Conservation (phyloP, 1,140 invertebrate species). For the Drosophila rufa region DNA sequence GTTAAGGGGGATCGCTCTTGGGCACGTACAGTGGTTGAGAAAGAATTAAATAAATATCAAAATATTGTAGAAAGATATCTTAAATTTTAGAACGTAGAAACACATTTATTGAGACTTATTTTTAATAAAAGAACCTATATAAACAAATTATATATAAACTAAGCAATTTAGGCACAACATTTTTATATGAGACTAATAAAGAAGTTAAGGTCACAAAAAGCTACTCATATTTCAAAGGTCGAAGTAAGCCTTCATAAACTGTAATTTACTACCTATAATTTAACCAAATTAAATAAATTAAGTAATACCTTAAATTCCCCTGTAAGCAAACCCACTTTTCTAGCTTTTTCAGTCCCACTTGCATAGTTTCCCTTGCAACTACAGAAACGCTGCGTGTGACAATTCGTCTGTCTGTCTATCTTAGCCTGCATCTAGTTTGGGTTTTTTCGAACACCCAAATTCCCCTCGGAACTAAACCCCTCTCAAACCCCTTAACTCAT, state of each 20-base stretch:
- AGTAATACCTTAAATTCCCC: neutral
- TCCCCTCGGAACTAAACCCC: neutral
- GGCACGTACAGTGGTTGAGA: conserved; percentile 26
- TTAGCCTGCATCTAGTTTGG: conserved; percentile 3
- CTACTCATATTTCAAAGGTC: neutral
- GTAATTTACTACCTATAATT: neutral
- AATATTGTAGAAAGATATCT: neutral
- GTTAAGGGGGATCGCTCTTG: conserved; percentile 14
- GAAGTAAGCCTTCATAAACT: neutral
- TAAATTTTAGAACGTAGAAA: too few species aligned
- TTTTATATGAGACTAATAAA: neutral
- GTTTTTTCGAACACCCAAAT: neutral
- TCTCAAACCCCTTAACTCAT: neutral
- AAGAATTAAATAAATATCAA: neutral
- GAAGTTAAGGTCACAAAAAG: neutral
- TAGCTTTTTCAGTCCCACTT: neutral
- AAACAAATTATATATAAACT: neutral
- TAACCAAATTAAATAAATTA: neutral
- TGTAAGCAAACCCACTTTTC: too few species aligned
- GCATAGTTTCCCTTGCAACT: neutral
- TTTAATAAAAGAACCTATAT: too few species aligned
- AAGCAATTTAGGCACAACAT: neutral
- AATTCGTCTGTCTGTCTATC: conserved; percentile 24
- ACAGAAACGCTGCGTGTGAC: conserved; percentile 34
- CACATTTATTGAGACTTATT: too few species aligned